Conservation (phyloP, 2,113 vertebrate species). For the Cnemophilus loriae region DNA sequence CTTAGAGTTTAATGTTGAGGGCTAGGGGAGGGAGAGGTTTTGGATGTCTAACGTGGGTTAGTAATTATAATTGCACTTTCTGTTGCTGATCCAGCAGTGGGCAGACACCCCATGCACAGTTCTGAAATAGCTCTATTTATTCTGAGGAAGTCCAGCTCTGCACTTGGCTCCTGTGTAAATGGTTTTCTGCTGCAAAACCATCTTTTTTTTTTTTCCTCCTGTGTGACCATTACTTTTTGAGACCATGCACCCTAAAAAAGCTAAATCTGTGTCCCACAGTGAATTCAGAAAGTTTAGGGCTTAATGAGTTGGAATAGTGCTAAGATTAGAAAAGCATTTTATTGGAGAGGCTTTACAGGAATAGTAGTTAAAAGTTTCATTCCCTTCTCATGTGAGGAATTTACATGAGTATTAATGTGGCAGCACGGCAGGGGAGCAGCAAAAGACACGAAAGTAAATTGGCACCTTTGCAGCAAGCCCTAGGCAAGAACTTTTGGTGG, state of each 20-base stretch:
- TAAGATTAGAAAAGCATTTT: not conserved
- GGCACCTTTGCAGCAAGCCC: not conserved
- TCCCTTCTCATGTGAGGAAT: not conserved
- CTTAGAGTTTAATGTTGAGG: not conserved
- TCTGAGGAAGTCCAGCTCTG: not conserved
- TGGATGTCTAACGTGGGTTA: not conserved
- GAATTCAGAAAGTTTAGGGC: not conserved
- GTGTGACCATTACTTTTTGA: not conserved
- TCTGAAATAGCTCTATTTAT: fast-evolving
- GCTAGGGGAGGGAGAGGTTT: not conserved
- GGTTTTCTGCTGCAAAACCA: not conserved
- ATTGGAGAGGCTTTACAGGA: not conserved
- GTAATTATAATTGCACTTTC: not conserved
- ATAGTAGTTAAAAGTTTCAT: not conserved
- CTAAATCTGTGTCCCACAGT: not conserved
- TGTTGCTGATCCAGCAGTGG: not conserved
- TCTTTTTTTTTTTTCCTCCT: not conserved
- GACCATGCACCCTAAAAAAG: not conserved
- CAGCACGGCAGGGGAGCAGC: not conserved
- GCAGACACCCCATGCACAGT: not conserved
- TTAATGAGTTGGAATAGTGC: not conserved
- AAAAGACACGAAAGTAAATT: not conserved
- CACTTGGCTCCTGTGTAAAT: not conserved
- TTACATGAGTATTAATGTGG: not conserved
- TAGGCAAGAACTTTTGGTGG: not conserved